Base-by-base conservation (phyloP, 2,888 invertebrate genomes). In the Microdon myrmicae region DNA sequence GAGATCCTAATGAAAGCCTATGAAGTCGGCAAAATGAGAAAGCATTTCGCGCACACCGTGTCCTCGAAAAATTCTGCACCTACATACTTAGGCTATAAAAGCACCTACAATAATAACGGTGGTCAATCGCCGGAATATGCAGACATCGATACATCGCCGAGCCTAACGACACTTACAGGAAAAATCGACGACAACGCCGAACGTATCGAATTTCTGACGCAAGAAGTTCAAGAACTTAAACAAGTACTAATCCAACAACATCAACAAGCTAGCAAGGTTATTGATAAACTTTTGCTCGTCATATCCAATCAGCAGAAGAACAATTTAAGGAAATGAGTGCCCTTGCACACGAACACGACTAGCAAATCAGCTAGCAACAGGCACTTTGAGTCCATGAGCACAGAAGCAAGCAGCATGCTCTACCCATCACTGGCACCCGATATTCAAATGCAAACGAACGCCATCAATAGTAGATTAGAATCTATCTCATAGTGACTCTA, bases 1-100 rank as follows among this genome's bases (percentile, higher is more conserved):
- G 90, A 91, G 68, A 89, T 92, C 69, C 84, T 92, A 75, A 87
- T 87, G 81, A 86, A 89, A 1, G 92, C 92, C 6, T 89, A 91
- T 73, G 90, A 91, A 70, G 88, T 92, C 32, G 92, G 90, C 0
- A 90, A 89, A 73, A 86, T 87, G 79, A 82, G 89, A 29, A 90
- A 89, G 73, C 83, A 87, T 72, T 85, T 86, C 71, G 85, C 86
- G 2, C 85, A 87, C 70, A 88, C 88, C 1, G 84, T 87, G 67
- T 87, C 88, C 3, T 86, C 87, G 0, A 86, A 84, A 68, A 85
- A 85, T 10, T 86, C 85, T 3, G 84, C 84, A 12, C 84, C 84
- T 1, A 85, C 86, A 1, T 85, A 85, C 66, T 83, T 86, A 68
- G 84, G 85, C 0, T 85, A 85, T 69, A 86, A 86, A 71, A 87